Evolutionary conservation across 2,113 vertebrate genomes (phyloP), one percentile per base, ranked within the genome.

Genomic region (Lophura nycthemera): DNA sequence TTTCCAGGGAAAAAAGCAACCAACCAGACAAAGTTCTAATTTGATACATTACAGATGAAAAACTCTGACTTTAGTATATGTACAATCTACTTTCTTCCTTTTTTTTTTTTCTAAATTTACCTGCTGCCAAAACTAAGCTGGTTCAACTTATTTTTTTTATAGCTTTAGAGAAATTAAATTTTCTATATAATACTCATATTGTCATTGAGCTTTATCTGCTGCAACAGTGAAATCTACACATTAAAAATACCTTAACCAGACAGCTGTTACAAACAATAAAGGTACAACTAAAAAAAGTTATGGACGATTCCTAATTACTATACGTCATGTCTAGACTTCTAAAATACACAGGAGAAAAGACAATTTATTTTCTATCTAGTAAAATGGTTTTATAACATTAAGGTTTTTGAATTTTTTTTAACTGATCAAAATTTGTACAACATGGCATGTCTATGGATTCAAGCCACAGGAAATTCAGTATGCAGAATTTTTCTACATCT

Each of bases 261-360:
- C 13, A 86, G 80, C 42, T 66, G 54, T 21, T 71, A 88, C n/a
- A 77, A 96, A 89, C 65, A 92, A 80, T 40, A 83, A 84, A 57
- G 40, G 12, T 66, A 71, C 9, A 88, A 85, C 0, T 50, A 92
- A 86, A 30, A 48, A 83, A 83, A 34, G 42, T 24, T 22, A 88
- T 3, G 3, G 88, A 20, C 60, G 34, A 82, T 79, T 91, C 75
- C n/a, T 78, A 81, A 92, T 74, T 71, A 67, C 40, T 45, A 11
- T 34, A 71, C 0, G 0, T 66, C 66, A 78, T 60, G 57, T 78
- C 79, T 93, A 92, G 89, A 86, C 85, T 83, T 42, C 36, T 75
- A 84, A 84, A 85, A 60, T 88, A 59, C 63, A 74, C 15, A 50
- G 15, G 30, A 43, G 27, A 19, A 63, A 86, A 42, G 13, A 67